Evolutionary conservation across 2,113 vertebrate species (phyloP), one percentile per base, ranked within the genome.

Genomic region (Guaruba guarouba): DNA sequence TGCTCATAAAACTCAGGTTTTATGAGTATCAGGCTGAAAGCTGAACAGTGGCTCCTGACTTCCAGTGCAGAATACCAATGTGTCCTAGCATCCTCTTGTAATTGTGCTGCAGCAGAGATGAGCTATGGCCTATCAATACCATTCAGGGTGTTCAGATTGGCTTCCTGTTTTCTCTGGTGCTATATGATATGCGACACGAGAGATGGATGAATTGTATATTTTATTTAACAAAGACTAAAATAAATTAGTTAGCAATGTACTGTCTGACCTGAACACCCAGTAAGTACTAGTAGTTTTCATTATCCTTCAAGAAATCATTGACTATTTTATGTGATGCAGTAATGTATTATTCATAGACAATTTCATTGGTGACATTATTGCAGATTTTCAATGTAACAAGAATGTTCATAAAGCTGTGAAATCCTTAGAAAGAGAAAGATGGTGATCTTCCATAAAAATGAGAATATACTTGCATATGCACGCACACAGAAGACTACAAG

Each of bases 271-370:
- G 87, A 85, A 82, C 68, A 81, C 54, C 44, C 37, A 2, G 70
- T 59, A 66, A 78, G 66, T 85, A 73, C 51, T 78, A 35, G 73
- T 67, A 76, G 91, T 90, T 95, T 95, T 92, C 80, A 91, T 93
- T 94, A 90, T 90, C 39, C 66, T 67, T 89, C 29, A 66, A 88
- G 94, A 96, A 96, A 93, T 92, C 83, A 41, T 48, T 87, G 88
- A 37, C 80, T 94, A 39, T 59, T 95, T 93, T 49, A 91, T 89
- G 78, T 0, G 0, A 77, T 61, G 59, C 62, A 59, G 46, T 76
- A 55, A 97, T 96, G 86, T 86, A 94, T 96, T 96, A 97, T 97
- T 96, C 90, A 97, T 93, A 90, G 88, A 82, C 64, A 82, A 92
- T 96, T 96, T 94, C 48, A 29, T 41, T 78, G 85, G 83, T 44